Evolutionary conservation across 2,113 vertebrate genomes (phyloP), one percentile per base, ranked within the genome.

Genomic region (Taxidea taxus): DNA sequence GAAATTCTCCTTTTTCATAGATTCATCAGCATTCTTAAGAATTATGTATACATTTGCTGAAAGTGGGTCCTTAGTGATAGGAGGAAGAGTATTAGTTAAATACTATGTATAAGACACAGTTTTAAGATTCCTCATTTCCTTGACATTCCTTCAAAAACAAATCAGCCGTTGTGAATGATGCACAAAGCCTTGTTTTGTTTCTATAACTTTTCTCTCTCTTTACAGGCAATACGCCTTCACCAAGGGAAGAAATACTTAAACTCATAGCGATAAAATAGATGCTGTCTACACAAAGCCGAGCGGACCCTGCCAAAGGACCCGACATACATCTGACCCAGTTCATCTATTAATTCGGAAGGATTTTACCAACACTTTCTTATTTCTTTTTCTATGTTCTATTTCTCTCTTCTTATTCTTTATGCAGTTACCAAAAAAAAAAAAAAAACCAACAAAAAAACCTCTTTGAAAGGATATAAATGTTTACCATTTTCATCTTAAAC

Each of bases 111-210:
- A 70, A 96, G 88, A 92, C 39, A 62, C 51, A 34, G 75, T 78
- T 92, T 96, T 56, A 91, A 83, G 85, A 81, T 88, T 92, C 54
- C 85, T 74, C 58, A 89, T 83, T 96, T 94, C 92, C 94, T 95
- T 95, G 83, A 97, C 88, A 93, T 91, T 94, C 91, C 77, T 97
- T 96, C 81, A 75, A 68, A 97, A 96, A 98, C 96, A 98, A 93
- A 93, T 75, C 70, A 66, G 92, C 82, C 92, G 95, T 97, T 97
- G 97, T 98, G 78, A 96, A 62, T 56, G 85, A 95, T 49, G 21
- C 44, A 97, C 97, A 98, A 97, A 97, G 97, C 72, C 42, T 94
- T 37, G 27, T 96, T 97, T 97, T 98, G 97, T 98, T 95, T 90
- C 95, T 96, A 10, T 12, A 85, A 84, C 68, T 92, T 85, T 88